Percentiles rank a stretch among this genome's conserved stretches.
These are phyloP conservation scores for Cherax quadricarinatus DNA, from an alignment of 1,140 invertebrate species.

Conservation along the genomic window DNA sequence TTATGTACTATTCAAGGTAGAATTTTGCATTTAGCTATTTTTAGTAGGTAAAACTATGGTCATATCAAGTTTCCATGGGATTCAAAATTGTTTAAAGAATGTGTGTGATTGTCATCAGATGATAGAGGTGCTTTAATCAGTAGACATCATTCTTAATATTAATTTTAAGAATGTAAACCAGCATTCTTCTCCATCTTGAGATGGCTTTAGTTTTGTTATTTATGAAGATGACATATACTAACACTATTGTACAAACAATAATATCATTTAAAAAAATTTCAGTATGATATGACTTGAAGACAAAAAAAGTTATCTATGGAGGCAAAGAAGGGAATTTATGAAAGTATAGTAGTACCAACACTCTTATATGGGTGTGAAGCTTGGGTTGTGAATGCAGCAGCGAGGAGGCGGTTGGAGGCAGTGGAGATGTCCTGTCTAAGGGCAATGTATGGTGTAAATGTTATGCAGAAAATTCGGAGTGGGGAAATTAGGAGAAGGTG, in stretches of 20 bases:
- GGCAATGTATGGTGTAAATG: no score
- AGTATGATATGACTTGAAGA: background rate
- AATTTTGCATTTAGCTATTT: background rate
- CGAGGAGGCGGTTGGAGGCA: no score
- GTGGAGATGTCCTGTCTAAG: no score
- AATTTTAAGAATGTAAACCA: background rate
- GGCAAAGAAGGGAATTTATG: no score
- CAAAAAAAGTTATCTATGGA: no score
- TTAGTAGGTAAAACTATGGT: background rate
- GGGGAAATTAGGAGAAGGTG: no score
- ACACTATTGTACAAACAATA: background rate
- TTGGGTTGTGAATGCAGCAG: no score
- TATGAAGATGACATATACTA: background rate
- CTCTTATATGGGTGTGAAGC: no score
- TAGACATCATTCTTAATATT: background rate
- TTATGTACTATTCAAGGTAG: background rate
- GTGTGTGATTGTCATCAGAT: background rate
- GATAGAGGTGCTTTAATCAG: background rate
- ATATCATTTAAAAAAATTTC: background rate
- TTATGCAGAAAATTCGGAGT: no score
- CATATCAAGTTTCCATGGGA: background rate
- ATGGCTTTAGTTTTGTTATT: background rate
- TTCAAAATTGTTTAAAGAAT: background rate
- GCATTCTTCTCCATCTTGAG: background rate
- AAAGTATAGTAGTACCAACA: no score